Evolutionary conservation across 35 echinoderm and acorn worm species (phyloP).

Genomic region (Nesometra sesokonis): DNA sequence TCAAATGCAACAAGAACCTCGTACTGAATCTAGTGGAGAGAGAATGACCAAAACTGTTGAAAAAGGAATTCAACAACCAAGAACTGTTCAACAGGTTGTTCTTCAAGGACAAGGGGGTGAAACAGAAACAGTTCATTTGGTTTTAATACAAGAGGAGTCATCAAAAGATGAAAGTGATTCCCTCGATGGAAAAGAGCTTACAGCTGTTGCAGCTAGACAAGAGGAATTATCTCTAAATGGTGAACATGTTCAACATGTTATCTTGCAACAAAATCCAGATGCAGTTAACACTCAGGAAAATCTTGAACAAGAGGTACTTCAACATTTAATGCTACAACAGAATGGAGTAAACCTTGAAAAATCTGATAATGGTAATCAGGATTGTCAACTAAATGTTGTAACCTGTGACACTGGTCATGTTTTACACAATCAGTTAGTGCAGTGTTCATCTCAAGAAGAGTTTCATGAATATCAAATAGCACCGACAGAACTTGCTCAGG

Average conservation of each 20-base stretch:
- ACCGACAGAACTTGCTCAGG: neutral
- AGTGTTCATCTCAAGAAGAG: neutral
- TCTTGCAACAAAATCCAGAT: neutral
- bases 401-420: neutral
- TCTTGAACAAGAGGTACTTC: neutral
- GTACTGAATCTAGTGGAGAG: neutral
- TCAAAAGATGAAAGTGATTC: neutral
- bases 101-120: neutral
- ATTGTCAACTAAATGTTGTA: neutral
- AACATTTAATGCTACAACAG: neutral
- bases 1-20: neutral
- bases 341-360: neutral
- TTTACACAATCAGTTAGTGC: neutral
- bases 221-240: neutral
- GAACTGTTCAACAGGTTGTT: neutral
- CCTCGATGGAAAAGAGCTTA: neutral
- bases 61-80: neutral
- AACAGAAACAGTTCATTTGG: neutral
- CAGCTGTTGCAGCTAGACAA: neutral
- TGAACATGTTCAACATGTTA: neutral
- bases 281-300: neutral
- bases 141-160: neutral
- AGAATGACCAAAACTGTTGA: neutral
- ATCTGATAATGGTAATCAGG: neutral
- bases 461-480: neutral